Evolutionary conservation across 2,797 vertebrate genomes (phyloP), one percentile per base, ranked within the genome.

Genomic region (Danio tinwini): DNA sequence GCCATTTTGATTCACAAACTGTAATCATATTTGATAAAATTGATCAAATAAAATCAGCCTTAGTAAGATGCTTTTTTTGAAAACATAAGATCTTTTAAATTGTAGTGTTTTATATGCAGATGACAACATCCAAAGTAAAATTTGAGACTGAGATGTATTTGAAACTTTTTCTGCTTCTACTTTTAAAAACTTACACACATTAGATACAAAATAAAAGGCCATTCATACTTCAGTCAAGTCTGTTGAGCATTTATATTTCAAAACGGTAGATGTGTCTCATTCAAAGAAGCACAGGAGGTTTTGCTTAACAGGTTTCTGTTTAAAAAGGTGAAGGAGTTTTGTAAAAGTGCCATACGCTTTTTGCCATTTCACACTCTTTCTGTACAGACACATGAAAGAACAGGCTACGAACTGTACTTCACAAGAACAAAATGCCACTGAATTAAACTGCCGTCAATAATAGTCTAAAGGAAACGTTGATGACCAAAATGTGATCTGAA

Each of bases 371-470:
- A 76, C 63, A 13, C 4, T 55, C 17, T 40, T 52, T 14, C 13
- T 21, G 42, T 19, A 19, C 21, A 63, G 17, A 45, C 13, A 13
- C 14, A 17, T 42, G 63, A 55, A 55, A 56, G 52, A 55, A 16
- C 19, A 17, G 50, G 40, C 14, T 8, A 12, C 16, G 64, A 44
- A 45, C 10, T 47, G 40, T n/a, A 47, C 40, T 65, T 29, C 61
- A 76, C 37, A 75, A 64, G 6, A 65, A 14, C 58, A 76, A 63
- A 42, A 75, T 63, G 47, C 12, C 37, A 45, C 70, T 37, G 40
- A 58, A 45, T n/a, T 6, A 65, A 76, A 76, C 1, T 6, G 11
- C 45, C 47, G 53, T 55, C 61, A 29, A 47, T 64, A 42, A 74
- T 14, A 42, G 10, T 59, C 42, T 52, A 12, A 63, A 5, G 16